Base-by-base conservation (phyloP, 2,797 vertebrate species). In the Caiman crocodilus region DNA sequence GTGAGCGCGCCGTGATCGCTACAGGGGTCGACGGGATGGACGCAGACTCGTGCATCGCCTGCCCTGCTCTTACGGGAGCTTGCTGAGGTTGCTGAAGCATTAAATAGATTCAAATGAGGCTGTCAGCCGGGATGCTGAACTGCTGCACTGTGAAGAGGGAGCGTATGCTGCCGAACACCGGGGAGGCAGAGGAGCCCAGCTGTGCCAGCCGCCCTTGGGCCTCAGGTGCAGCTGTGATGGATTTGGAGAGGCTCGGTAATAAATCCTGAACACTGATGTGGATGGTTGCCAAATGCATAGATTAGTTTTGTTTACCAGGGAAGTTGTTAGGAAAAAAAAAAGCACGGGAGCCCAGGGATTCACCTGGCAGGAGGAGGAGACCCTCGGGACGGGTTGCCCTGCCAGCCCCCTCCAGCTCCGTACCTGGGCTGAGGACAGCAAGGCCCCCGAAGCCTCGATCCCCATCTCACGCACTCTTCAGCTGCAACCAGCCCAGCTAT, bases 121-220 rank as follows among this genome's bases (percentile, higher is more conserved):
- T 61, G 63, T 6, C 74, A 60, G 84, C 60, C 14, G 75, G 65
- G 93, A 16, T 56, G 23, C 30, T 7, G 30, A 78, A 21, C 63
- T 61, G 67, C 42, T 79, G 55, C 42, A 2, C 79, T 83, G 89
- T 20, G 75, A 87, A 90, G 83, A 75, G 84, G 79, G n/a, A 80
- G 87, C 84, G 63, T 77, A 32, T 64, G 90, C 32, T 90, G 65
- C 35, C 20, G 35, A 67, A 69, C 28, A 25, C 16, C 42, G 26
- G 75, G 75, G 92, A 82, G 77, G 58, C 75, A 14, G 87, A 25
- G 15, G 81, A 85, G 81, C 9, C 21, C 20, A 35, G 69, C 12
- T 14, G 20, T 71, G 42, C 6, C 25, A 14, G 25, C 25, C 21
- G 60, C 60, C 25, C 23, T 10, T 11, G 20, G 25, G 59, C 21